Percentiles rank a stretch among this genome's conserved stretches.
Evolutionary conservation across 2,113 vertebrate genomes (phyloP).

Genomic region (Eptesicus fuscus): DNA sequence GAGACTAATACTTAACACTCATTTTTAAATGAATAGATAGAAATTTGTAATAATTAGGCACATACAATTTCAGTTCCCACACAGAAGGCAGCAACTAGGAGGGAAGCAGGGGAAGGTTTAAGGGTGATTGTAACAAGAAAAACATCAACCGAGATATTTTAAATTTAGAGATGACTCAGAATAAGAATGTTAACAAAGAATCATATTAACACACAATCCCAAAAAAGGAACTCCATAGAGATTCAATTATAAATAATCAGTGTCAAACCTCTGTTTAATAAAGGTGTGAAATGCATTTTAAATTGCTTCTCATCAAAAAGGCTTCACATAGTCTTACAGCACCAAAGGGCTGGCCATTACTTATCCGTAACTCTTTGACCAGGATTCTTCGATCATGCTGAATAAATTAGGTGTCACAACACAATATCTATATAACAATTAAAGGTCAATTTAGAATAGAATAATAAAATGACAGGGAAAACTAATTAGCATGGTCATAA

Average conservation of each 20-base stretch:
- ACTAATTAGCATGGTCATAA: not conserved
- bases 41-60: not conserved
- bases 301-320: not conserved
- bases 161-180: not conserved
- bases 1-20: not conserved
- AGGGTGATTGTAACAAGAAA: not conserved
- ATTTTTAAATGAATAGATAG: not conserved
- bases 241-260: not conserved
- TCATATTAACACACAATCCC: not conserved
- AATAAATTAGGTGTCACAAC: not conserved
- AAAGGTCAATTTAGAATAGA: conserved; percentile 43
- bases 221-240: not conserved
- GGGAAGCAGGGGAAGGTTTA: not conserved
- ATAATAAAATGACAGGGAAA: not conserved
- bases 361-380: not conserved
- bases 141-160: not conserved
- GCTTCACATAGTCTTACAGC: not conserved
- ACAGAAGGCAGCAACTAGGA: not conserved
- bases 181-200: not conserved
- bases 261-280: not conserved
- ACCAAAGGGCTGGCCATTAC: not conserved
- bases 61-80: not conserved
- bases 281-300: not conserved
- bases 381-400: not conserved
- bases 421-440: not conserved